phyloP scores from a whole-genome alignment of 2,888 invertebrate species.

The Hypena proboscidalis region DNA sequence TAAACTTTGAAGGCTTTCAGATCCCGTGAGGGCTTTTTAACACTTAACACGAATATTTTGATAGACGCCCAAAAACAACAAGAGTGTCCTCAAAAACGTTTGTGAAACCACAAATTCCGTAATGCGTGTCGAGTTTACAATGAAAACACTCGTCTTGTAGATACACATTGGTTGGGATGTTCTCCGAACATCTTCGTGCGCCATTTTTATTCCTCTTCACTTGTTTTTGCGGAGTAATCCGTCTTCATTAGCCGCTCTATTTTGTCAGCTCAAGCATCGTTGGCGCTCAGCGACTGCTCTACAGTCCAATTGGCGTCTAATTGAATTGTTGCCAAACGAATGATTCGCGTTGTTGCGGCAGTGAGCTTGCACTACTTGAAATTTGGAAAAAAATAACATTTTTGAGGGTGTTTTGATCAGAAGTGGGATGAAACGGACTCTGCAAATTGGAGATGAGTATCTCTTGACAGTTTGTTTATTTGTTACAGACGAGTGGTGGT shows the following conservation, averaged over 20 bases:
- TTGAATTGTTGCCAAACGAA: constrained; percentile 59
- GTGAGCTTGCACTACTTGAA: constrained; percentile 13
- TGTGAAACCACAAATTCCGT: constrained; percentile 4
- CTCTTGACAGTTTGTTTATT: constrained; percentile 3
- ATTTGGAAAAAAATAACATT: constrained; percentile 14
- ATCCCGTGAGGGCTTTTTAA: too few species aligned
- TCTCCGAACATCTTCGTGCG: constrained; percentile 22
- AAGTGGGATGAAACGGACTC: constrained; percentile 9
- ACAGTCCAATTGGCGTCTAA: constrained; percentile 52
- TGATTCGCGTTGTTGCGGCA: constrained; percentile 34
- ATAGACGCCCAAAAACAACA: constrained; percentile 5
- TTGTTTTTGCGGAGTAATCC: constrained; percentile 55
- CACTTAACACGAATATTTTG: neutral
- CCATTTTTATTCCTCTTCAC: constrained; percentile 42
- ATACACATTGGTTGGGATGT: constrained; percentile 8
- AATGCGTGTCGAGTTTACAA: constrained; percentile 30
- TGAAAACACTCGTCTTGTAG: constrained; percentile 19
- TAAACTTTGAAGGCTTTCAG: too few species aligned
- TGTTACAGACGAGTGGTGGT: too few species aligned
- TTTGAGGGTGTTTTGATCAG: constrained; percentile 5
- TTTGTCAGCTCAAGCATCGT: constrained; percentile 51
- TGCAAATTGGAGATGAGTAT: neutral
- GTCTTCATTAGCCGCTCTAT: constrained; percentile 59
- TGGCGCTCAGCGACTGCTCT: constrained; percentile 28
- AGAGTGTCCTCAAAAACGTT: constrained; percentile 6